Conservation (phyloP, 2,797 vertebrate genomes). For the Pampus argenteus region DNA sequence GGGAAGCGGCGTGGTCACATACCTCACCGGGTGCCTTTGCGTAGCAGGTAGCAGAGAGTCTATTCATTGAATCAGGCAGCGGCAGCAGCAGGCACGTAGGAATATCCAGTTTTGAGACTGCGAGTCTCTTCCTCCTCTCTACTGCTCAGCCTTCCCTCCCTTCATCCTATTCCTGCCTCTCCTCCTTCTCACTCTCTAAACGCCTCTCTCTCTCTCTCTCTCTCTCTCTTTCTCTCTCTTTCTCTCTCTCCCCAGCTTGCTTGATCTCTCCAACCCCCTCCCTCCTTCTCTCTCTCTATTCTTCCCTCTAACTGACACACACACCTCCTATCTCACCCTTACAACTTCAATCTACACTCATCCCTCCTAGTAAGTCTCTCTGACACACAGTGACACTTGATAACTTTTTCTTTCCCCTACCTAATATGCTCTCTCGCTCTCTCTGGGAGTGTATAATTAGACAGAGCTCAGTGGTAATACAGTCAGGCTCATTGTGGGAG, state of each 20-base stretch:
- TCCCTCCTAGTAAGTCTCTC: constrained; percentile 63
- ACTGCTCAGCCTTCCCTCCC: constrained; percentile 77
- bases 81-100: constrained; percentile 67
- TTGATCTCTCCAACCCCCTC: constrained; percentile 76
- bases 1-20: constrained; percentile 78
- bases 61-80: constrained; percentile 82
- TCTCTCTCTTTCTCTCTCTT: constrained; percentile 62
- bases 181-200: constrained; percentile 82
- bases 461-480: constrained; percentile 85
- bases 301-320: constrained; percentile 63
- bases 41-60: constrained; percentile 77
- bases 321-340: constrained; percentile 74
- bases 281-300: constrained; percentile 41
- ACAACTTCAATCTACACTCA: constrained; percentile 75
- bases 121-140: constrained; percentile 74
- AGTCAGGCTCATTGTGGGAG: constrained; percentile 88
- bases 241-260: constrained; percentile 74
- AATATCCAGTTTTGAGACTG: constrained; percentile 85
- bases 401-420: constrained; percentile 70
- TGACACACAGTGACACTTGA: constrained; percentile 71
- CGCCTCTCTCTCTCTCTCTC: constrained; percentile 76
- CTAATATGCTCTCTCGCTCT: constrained; percentile 66
- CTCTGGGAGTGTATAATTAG: constrained; percentile 86
- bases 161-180: constrained; percentile 80
- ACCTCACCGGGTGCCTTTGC: constrained; percentile 82